Conservation (phyloP, 2,888 invertebrate species). For the Sthenelais limicola region DNA sequence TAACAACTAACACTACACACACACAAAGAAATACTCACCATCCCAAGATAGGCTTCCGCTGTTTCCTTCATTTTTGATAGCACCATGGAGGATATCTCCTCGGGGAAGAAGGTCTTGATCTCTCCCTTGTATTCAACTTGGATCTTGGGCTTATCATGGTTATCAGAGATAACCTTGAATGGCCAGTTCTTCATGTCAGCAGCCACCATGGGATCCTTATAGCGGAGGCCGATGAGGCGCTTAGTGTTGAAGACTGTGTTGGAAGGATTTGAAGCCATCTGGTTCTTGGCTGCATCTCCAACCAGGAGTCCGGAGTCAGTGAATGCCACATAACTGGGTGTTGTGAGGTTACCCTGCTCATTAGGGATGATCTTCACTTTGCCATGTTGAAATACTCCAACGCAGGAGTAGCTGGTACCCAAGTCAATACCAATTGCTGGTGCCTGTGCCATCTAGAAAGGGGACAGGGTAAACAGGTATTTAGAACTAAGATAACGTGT, state of each 20-base stretch:
- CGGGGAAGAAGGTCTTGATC: no score
- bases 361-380: conserved; percentile 75
- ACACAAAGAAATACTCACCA: no score
- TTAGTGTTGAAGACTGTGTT: conserved; percentile 78
- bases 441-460: conserved; percentile 3
- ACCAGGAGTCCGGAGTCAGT: conserved; percentile 75
- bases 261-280: conserved; percentile 80
- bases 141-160: conserved; percentile 54
- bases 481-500: no score
- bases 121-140: conserved; percentile 83
- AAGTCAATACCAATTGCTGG: conserved; percentile 88
- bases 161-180: conserved; percentile 72
- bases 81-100: no score
- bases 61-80: no score
- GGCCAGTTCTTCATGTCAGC: conserved; percentile 88
- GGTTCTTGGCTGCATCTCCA: conserved; percentile 75
- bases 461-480: no score
- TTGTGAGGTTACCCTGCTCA: conserved; percentile 80
- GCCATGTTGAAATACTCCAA: conserved; percentile 73
- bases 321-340: conserved; percentile 83
- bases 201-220: conserved; percentile 84
- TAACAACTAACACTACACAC: no score
- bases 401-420: conserved; percentile 85
- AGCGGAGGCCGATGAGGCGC: conserved; percentile 85
- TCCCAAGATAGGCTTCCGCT: no score